Evolutionary conservation across 2,113 vertebrate species (phyloP), one percentile per base, ranked within the genome.

Genomic region (Bubo scandiacus): DNA sequence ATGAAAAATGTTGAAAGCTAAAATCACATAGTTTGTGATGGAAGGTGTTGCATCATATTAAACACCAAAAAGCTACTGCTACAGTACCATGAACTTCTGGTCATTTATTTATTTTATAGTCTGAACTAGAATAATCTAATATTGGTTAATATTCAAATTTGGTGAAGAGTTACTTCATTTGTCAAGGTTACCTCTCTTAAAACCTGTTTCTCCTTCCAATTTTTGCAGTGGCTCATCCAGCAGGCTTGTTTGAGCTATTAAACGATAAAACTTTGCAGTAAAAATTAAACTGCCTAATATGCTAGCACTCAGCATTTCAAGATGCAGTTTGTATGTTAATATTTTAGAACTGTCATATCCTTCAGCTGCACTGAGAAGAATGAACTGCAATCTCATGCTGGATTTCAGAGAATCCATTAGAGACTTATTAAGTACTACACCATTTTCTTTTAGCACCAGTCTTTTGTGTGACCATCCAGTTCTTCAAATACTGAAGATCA

Each of bases 91-190:
- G 6, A 47, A 38, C 5, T 66, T 74, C 55, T 55, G 5, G 9
- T 73, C 2, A n/a, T 18, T 78, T 62, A 15, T 57, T 82, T 42
- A 27, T 66, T 36, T 20, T 22, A 27, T 3, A 52, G 4, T 16
- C 14, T 59, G 47, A 49, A n/a, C 30, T 29, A 42, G 51, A 58
- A 55, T 36, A 51, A 67, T 51, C 2, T 42, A 29, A 15, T 34
- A 10, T 3, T 16, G 4, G 1, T 25, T 29, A 81, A 26, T 42
- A 45, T n/a, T 67, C 0, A 0, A 67, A 66, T 5, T 54, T 57
- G 23, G 7, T 13, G n/a, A 58, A 42, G 20, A n/a, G 15, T 38
- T 51, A 8, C 3, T 40, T 47, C 3, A n/a, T 62, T 81, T 54
- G 4, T n/a, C 29, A 62, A 45, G 3, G 3, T 65, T 67, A n/a